Base-by-base conservation (phyloP, 2,888 invertebrate species). In the Apamea monoglypha region DNA sequence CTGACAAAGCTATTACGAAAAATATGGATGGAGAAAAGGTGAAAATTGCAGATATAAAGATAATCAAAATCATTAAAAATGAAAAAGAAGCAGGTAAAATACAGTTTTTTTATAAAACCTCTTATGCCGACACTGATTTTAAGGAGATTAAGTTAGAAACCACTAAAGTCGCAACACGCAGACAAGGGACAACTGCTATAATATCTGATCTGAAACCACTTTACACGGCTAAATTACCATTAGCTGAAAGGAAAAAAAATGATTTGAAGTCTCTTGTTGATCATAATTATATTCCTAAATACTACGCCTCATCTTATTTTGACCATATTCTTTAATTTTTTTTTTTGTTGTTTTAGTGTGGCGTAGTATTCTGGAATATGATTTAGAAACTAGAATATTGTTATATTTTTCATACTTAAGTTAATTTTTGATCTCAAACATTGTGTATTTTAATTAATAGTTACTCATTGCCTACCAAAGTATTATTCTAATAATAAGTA, bases 231-330 rank as follows among this genome's bases (percentile, higher is more conserved):
- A 78, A 67, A 56, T 44, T 78, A 78, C 77, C 67, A 72, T 78
- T 78, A 78, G 77, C 77, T 47, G 77, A 64, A 67, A 73, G 71
- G 59, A 78, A 78, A 72, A 72, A 72, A 72, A 73, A n/a, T 73
- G 77, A 78, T 72, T 71, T 78, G 53, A 64, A 73, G 59, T 66
- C 71, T 78, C 72, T 78, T 59, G 67, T 78, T 71, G 56, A 56
- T 56, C 71, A 71, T 36, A 53, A 56, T 71, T 25, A 50, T 71
- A 71, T 71, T 56, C 71, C 71, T 56, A 47, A 36, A n/a, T n/a
- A n/a, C n/a, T n/a, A n/a, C n/a, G n/a, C n/a, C n/a, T n/a, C n/a
- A n/a, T n/a, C n/a, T n/a, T n/a, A n/a, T n/a, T n/a, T n/a, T n/a
- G n/a, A n/a, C n/a, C n/a, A n/a, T n/a, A n/a, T n/a, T n/a, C n/a